Base-by-base conservation (phyloP, 2,113 vertebrate genomes). In the Psilopogon haemacephalus region DNA sequence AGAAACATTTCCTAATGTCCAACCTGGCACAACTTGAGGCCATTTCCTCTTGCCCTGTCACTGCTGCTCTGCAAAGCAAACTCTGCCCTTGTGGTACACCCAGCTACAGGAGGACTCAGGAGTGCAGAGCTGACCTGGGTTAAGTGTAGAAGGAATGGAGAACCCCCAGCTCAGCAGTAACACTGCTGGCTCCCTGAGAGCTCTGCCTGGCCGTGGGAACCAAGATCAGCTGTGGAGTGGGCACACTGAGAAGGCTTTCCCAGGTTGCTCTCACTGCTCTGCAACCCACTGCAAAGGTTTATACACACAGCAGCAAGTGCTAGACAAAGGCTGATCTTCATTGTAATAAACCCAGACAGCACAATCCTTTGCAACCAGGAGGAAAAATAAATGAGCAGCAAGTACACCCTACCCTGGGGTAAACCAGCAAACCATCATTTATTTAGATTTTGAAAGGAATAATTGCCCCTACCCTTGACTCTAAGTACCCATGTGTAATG, bases 401-500 rank as follows among this genome's bases (percentile, higher is more conserved):
- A 95, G 56, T 50, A 48, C 42, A 80, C 65, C 71, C 82, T 80
- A 56, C 63, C 78, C 78, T 44, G 8, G 81, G 74, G 89, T 91
- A 96, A 93, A 85, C 38, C 68, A 85, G 78, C 50, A 73, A 3
- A 79, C 42, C 52, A 84, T 89, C 86, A 82, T 84, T 91, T 86
- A 92, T 85, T 95, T 68, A 85, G 68, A 71, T 88, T 92, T 91
- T 71, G 82, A 96, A 96, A 95, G 78, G 87, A 87, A 89, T 94
- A 95, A 93, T 95, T 96, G 89, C 71, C 89, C 93, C 87, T 90
- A 85, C 82, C 87, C 87, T 85, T 80, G 84, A 71, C 72, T 95
- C 74, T 85, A 94, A 93, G 87, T 64, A 87, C 60, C 64, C 84
- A 0, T 64, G 91, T 87, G 87, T 91, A 95, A 94, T 80, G 75